Base-by-base conservation (phyloP, 2,113 vertebrate genomes). In the Aythya baeri region DNA sequence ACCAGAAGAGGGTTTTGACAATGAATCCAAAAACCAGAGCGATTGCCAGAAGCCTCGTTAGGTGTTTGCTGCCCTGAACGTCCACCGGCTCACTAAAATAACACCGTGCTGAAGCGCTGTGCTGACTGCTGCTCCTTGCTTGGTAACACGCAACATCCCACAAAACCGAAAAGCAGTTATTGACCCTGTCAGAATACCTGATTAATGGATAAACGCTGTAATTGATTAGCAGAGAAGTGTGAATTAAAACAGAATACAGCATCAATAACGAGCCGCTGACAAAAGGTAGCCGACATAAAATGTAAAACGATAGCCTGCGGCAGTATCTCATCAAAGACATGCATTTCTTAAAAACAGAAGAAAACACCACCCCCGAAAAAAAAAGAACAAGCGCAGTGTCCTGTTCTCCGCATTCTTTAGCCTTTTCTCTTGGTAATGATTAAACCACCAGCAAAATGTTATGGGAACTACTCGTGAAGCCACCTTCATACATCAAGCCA, bases 191-290 rank as follows among this genome's bases (percentile, higher is more conserved):
- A 98, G 98, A 98, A 96, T 79, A 98, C 98, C 98, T 99, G 99
- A 99, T 99, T 98, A 99, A 99, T 99, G 98, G 99, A 99, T 99
- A 98, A 98, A 98, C 97, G 98, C 98, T 98, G 98, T 99, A 99
- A 99, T 98, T 99, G 99, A 99, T 99, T 99, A 99, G 99, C 97
- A 97, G 97, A 98, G 98, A 98, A 98, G 98, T 98, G 98, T 98
- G 98, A 99, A 99, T 98, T 98, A 98, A 99, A 99, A 98, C 98
- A 96, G 98, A 98, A 98, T 98, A 97, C 97, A 97, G 98, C 98
- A 97, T 99, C 99, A 98, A 99, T 99, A 99, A 99, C 97, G 97
- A 98, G 98, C 94, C 61, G 85, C 94, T 86, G 97, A 99, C 98
- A 98, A 99, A 97, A 99, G 98, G 98, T 96, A 98, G 98, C 97